phyloP scores from a whole-genome alignment of 2,888 invertebrate genomes.

The Axea sp. region DNA sequence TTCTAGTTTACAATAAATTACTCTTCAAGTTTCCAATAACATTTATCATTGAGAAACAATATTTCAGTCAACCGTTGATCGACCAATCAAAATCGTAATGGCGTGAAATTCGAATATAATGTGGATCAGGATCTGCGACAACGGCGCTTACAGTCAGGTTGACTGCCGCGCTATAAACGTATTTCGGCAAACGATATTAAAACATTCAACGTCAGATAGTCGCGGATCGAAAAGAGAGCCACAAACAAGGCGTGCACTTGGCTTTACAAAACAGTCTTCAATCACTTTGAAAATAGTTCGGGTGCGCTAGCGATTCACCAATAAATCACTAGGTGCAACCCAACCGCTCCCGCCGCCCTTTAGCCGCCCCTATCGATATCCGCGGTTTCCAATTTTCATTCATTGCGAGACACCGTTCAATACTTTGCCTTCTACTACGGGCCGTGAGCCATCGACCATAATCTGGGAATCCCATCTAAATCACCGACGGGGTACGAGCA shows the following conservation, averaged over 20 bases:
- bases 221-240: conserved; percentile 27
- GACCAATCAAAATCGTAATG: not conserved
- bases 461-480: conserved; percentile 68
- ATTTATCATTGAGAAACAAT: no score
- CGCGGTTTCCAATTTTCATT: conserved; percentile 70
- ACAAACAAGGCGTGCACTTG: conserved; percentile 48
- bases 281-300: conserved; percentile 71
- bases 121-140: conserved; percentile 2
- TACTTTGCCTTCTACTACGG: conserved; percentile 67
- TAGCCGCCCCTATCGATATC: conserved; percentile 67
- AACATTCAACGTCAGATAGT: conserved; percentile 42
- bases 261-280: conserved; percentile 62
- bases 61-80: no score
- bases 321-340: conserved; percentile 69
- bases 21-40: no score
- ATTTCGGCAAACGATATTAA: conserved; percentile 36
- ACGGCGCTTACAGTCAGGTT: not conserved
- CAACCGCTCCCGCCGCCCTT: conserved; percentile 31
- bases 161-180: conserved; percentile 13
- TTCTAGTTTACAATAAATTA: no score
- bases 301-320: conserved; percentile 61
- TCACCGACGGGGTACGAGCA: conserved; percentile 60
- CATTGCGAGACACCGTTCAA: conserved; percentile 68
- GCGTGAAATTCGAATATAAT: not conserved
- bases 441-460: conserved; percentile 69